Conservation (phyloP, 2,797 vertebrate species). For the Alfaro cultratus region DNA sequence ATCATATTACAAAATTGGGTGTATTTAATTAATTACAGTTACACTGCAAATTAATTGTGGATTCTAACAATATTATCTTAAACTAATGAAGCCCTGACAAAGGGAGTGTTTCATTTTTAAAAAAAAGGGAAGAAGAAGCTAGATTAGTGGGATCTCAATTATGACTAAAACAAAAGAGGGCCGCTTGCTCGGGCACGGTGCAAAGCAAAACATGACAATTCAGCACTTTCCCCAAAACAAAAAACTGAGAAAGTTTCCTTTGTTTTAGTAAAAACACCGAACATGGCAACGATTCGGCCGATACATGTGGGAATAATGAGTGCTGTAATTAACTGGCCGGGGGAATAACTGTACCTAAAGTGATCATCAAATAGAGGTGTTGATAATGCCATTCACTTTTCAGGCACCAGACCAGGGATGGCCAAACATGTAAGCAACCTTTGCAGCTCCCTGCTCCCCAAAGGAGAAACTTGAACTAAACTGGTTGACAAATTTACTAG, state of each 20-base stretch:
- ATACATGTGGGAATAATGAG: conserved; percentile 85
- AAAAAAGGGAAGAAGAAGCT: conserved; percentile 68
- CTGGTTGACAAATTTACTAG: not conserved
- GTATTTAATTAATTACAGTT: conserved; percentile 86
- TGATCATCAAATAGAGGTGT: conserved; percentile 71
- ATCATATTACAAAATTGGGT: conserved; percentile 87
- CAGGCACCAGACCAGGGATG: conserved; percentile 21
- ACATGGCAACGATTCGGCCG: conserved; percentile 86
- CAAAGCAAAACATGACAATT: conserved; percentile 79
- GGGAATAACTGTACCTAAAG: conserved; percentile 76
- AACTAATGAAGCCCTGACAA: conserved; percentile 84
- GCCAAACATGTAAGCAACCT: conserved; percentile 13
- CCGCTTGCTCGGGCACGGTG: conserved; percentile 74
- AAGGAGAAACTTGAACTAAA: not conserved
- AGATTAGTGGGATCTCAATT: conserved; percentile 88
- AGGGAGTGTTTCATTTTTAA: conserved; percentile 79
- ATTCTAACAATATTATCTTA: conserved; percentile 85
- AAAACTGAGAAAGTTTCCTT: conserved; percentile 83
- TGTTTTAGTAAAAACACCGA: conserved; percentile 83
- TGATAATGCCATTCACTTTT: conserved; percentile 71
- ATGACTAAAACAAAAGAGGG: conserved; percentile 86
- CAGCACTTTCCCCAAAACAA: conserved; percentile 84
- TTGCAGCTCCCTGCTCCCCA: not conserved
- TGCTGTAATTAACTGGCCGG: conserved; percentile 80
- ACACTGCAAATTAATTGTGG: conserved; percentile 83